Evolutionary conservation across 2,888 invertebrate genomes (phyloP), one percentile per base, ranked within the genome.

Genomic region (Perithous albicinctus): DNA sequence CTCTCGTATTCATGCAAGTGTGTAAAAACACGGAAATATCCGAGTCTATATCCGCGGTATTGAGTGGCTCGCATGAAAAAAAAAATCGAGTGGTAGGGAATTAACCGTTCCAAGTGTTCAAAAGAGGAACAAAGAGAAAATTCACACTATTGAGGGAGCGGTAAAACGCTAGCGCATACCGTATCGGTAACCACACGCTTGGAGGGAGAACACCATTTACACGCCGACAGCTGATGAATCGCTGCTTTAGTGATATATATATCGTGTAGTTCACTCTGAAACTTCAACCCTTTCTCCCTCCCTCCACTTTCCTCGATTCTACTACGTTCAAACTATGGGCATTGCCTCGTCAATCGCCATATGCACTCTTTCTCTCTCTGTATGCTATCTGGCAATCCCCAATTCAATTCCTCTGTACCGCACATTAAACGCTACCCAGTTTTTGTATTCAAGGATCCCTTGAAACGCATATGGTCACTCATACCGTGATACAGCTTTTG

Each of bases 91-190:
- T 63, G 67, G 63, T 4, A 15, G 29, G 35, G 18, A 78, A 54
- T 56, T 66, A 61, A 41, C 38, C 32, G 8, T 15, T 10, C 59
- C 59, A 59, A 43, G 59, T 43, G 48, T 35, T 41, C 20, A 66
- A 26, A 32, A 46, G 56, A 70, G 70, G 56, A 43, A 43, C 59
- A 43, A 35, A 74, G 76, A 77, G 69, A 84, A 86, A 85, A 87
- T 85, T 84, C 85, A 70, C 56, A 29, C 54, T 29, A 70, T 70
- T 38, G 70, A 29, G 56, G 5, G 41, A 20, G 20, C 63, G 20
- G 87, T 86, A 86, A 87, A 87, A 86, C 79, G 61, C 78, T 59
- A 82, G 86, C 67, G 48, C 78, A 66, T 81, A 51, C 78, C 32
- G 51, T 61, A 66, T 73, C 56, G 73, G 79, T 76, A 79, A 32